Base-by-base conservation (phyloP, 2,888 invertebrate genomes). In the Drosophila antonietae region DNA sequence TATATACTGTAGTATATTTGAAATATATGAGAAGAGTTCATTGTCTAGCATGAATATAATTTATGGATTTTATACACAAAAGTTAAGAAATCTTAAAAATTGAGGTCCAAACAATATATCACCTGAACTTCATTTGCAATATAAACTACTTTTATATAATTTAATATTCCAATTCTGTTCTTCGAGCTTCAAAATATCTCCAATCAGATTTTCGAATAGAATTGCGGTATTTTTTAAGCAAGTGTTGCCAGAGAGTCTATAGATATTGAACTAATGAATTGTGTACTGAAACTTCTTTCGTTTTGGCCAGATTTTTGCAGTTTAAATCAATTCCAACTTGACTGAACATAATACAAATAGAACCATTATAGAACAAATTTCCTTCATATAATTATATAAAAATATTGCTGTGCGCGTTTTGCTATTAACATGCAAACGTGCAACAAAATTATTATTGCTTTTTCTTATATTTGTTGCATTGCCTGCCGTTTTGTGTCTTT, bases 401-500 rank as follows among this genome's bases (percentile, higher is more conserved):
- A 10, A 53, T 37, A 10, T 58, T 64, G 59, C 10, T 46, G 77
- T 73, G 68, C 58, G 18, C 8, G 43, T n/a, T 62, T 60, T 59
- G 62, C 68, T 56, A 52, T 35, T 10, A 39, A 35, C 10, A n/a
- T 31, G 46, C 37, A 58, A 58, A 46, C 10, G 49, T 49, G 59
- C n/a, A 59, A 20, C 20, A 49, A 35, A 46, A 41, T 28, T 41
- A 28, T n/a, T 41, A 12, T 35, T 67, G 39, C 5, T 43, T n/a
- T 39, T 4, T 49, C n/a, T n/a, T 31, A n/a, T 49, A 31, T 10
- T 31, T 52, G 33, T 53, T 52, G 63, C 15, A 20, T 53, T 60
- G 51, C 71, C 76, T 68, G 52, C 56, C 68, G 68, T 76, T 78
- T 78, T 78, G 71, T 71, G 76, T 51, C 64, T 64, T 35, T n/a